These are phyloP conservation scores for human (Homo sapiens) DNA, from an alignment of 2,113 vertebrate species.

Conservation along the genomic window DNA sequence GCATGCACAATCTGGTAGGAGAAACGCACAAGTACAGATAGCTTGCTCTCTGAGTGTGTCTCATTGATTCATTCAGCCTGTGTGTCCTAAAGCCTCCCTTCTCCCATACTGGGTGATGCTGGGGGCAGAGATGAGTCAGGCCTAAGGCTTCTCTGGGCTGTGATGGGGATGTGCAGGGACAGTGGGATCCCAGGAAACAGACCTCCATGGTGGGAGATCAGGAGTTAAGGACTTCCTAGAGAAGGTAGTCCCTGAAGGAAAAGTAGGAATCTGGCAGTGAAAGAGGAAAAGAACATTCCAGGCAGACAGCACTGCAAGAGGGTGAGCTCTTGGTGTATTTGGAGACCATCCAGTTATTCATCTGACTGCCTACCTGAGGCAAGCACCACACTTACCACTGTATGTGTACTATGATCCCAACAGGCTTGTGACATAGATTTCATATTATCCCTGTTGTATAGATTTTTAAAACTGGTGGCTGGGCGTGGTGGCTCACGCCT, in stretches of 20 bases:
- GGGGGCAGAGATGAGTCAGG: neutral
- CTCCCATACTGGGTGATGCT: accelerated
- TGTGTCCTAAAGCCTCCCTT: neutral
- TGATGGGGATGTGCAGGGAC: neutral
- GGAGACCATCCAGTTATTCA: neutral
- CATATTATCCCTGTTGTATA: neutral
- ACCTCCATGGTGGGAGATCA: neutral
- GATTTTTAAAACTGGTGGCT: neutral
- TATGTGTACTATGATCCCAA: neutral
- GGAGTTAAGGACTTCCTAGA: neutral
- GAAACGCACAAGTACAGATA: neutral
- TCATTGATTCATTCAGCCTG: neutral
- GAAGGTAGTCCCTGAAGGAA: neutral
- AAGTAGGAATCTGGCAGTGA: neutral
- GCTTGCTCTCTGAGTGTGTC: slow-evolving; percentile 1
- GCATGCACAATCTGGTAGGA: neutral
- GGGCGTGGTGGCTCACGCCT: neutral
- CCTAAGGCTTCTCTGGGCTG: neutral
- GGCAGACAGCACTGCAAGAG: neutral
- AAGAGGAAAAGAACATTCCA: neutral
- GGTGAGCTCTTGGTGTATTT: neutral
- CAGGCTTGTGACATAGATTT: neutral
- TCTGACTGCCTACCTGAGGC: neutral
- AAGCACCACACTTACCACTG: neutral
- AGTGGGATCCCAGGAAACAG: neutral